phyloP scores from a whole-genome alignment of 2,797 vertebrate genomes.

The Lophotriccus pileatus region DNA sequence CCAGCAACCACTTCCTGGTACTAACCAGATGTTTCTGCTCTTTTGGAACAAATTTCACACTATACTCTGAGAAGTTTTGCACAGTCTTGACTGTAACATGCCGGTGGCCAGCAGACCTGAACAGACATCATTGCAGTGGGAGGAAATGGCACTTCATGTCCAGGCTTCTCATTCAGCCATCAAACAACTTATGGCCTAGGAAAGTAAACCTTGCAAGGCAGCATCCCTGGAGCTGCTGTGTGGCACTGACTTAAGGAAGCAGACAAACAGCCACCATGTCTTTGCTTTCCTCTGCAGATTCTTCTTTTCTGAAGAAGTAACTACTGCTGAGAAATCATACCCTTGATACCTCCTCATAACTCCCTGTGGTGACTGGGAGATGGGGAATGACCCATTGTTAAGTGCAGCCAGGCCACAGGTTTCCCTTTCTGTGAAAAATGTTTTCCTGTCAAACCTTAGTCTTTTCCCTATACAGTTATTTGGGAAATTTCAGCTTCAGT shows the following conservation, averaged over 20 bases:
- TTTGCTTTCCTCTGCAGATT: background rate
- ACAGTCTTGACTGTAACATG: background rate
- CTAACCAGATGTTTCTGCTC: constrained; percentile 66
- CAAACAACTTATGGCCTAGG: background rate
- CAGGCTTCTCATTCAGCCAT: background rate
- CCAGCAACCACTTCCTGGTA: constrained; percentile 69
- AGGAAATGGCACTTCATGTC: background rate
- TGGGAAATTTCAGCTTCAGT: background rate
- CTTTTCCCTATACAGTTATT: background rate
- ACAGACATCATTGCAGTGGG: background rate
- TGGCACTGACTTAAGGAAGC: background rate
- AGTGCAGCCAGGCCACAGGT: background rate
- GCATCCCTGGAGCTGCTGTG: background rate
- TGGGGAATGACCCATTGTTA: background rate
- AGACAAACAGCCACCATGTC: background rate
- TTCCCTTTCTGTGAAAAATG: background rate
- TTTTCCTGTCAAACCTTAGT: background rate
- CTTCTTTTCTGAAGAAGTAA: background rate
- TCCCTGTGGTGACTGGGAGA: rapidly evolving
- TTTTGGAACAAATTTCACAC: constrained; percentile 60
- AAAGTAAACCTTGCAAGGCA: background rate
- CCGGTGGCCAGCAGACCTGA: background rate
- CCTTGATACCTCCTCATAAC: background rate
- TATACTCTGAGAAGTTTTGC: background rate
- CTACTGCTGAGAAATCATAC: background rate